These are phyloP conservation scores for Habrosyne pyritoides DNA, from an alignment of 2,888 invertebrate genomes.

Conservation along the genomic window DNA sequence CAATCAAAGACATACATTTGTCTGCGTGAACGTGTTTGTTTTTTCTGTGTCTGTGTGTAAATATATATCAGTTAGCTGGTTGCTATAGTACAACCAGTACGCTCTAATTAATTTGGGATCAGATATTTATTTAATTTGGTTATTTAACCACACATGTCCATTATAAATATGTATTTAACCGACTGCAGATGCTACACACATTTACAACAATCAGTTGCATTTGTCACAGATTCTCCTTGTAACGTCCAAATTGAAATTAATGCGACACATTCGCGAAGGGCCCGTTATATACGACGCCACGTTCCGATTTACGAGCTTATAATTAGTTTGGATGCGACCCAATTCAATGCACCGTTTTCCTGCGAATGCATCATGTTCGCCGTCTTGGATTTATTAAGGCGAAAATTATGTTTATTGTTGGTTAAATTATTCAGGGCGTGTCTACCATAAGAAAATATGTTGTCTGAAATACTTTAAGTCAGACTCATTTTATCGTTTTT, in stretches of 20 bases:
- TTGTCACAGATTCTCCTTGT: slow-evolving; percentile 43
- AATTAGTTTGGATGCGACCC: slow-evolving; percentile 69
- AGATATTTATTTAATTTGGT: too few relatives aligned
- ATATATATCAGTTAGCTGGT: too few relatives aligned
- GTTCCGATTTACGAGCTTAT: slow-evolving; percentile 57
- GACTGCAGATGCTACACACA: neutral
- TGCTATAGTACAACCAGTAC: too few relatives aligned
- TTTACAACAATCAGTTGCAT: slow-evolving; percentile 11
- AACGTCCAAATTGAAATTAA: slow-evolving; percentile 43
- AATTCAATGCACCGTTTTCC: slow-evolving; percentile 40
- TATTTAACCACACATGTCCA: too few relatives aligned
- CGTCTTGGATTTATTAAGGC: neutral
- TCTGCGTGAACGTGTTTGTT: too few relatives aligned
- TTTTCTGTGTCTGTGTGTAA: too few relatives aligned
- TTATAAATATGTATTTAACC: neutral
- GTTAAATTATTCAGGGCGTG: neutral
- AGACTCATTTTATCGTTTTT: neutral
- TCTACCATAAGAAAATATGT: neutral
- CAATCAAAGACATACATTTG: too few relatives aligned
- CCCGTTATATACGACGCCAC: slow-evolving; percentile 39
- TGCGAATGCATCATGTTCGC: slow-evolving; percentile 32
- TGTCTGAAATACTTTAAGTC: neutral
- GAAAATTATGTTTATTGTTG: neutral
- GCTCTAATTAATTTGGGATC: too few relatives aligned
- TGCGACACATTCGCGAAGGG: slow-evolving; percentile 42